Evolutionary conservation across 2,113 vertebrate genomes (phyloP), one percentile per base, ranked within the genome.

Genomic region (Centropristis striata): DNA sequence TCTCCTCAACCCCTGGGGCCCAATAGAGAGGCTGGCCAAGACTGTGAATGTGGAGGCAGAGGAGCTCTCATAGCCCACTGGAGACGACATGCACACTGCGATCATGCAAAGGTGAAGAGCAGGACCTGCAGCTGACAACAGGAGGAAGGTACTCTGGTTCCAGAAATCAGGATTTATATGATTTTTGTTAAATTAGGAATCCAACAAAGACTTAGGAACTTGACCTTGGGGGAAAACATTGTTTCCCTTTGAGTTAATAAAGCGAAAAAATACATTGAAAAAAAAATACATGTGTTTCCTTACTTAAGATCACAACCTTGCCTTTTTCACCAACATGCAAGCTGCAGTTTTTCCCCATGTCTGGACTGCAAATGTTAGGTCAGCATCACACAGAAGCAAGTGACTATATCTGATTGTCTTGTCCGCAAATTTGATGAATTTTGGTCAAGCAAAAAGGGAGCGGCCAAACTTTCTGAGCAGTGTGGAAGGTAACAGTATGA

Each of bases 1-100:
- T 92, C 88, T 91, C 86, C 76, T 47, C 90, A 78, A 86, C 87
- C 93, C 92, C 90, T 79, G 79, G 90, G 89, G 91, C 82, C 88
- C 85, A 76, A 91, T 92, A 89, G 81, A 77, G 76, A 92, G 77
- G 66, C 90, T 87, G 91, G 89, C 86, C 92, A 78, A 86, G 90
- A 88, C 86, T 89, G 82, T 55, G 66, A 91, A 88, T 87, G 90
- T 70, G 86, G 72, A 84, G 65, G 71, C 80, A 76, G 84, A 80
- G 79, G 76, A 81, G 78, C 21, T 32, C 83, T 91, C 86, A 85
- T 72, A 23, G 90, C 87, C 82, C 88, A 76, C 90, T 27, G 66
- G 89, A 92, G 88, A 92, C 60, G 0, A 71, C 76, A 63, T 66
- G 73, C 85, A 81, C 23, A 16, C 76, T 47, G 77, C 61, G 18